Base-by-base conservation (phyloP, 2,113 vertebrate species). In the Caranx ignobilis region DNA sequence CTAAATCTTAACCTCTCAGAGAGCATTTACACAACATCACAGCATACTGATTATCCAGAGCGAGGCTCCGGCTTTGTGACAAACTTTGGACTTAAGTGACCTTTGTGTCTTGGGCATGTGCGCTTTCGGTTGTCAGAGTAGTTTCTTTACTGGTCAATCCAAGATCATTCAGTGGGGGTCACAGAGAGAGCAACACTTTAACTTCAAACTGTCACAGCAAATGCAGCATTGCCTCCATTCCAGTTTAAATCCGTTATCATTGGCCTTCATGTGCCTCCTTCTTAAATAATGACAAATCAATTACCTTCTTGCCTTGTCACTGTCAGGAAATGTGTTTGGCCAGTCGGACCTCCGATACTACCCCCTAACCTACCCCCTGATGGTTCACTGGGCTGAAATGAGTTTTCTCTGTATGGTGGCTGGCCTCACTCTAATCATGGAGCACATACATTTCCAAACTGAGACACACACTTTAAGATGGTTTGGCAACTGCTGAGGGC, bases 371-470 rank as follows among this genome's bases (percentile, higher is more conserved):
- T 26, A 26, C 26, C 26, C 26, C 39, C 39, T 37, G 6, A 41
- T 41, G 39, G 39, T 7, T 41, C 39, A 41, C 6, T 65, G 50
- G 16, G 15, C 16, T 68, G 63, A 73, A 76, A 66, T 68, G 1
- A 69, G 70, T 64, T 32, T 71, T 75, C 79, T 37, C 26, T 64
- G 41, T 50, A 71, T n/a, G 3, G 45, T 71, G 41, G n/a, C 19
- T 31, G 12, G 2, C 11, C 37, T 47, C 43, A 31, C 0, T 57
- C 12, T 41, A 62, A 83, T 57, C 55, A 26, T 16, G 39, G 8
- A 43, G 26, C 47, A 74, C 34, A 34, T 70, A 21, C 71, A 82
- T 16, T 62, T 72, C 52, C 31, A 63, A 39, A 67, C 6, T 35
- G 39, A 75, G 47, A n/a, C 45, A 34, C 5, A 1, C n/a, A 18